These are phyloP conservation scores for Hartigia nigra DNA, from an alignment of 2,888 invertebrate species.

Conservation along the genomic window DNA sequence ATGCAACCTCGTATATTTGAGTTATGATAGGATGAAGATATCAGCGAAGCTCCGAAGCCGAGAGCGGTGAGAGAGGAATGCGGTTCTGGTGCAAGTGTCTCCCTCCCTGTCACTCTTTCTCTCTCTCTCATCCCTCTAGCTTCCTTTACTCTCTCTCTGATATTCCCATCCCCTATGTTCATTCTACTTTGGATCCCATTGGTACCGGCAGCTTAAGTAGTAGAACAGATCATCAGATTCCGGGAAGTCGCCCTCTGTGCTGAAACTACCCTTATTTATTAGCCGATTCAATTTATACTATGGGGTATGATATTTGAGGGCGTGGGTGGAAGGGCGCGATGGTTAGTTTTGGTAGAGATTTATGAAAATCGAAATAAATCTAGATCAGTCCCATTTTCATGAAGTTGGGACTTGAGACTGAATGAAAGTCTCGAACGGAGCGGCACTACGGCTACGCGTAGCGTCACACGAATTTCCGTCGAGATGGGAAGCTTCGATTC, in stretches of 20 bases:
- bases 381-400: background rate
- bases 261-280: background rate
- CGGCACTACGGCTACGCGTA: background rate
- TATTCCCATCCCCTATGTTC: background rate
- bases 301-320: background rate
- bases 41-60: constrained; percentile 27
- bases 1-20: constrained; percentile 30
- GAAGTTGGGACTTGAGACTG: background rate
- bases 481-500: background rate
- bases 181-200: background rate
- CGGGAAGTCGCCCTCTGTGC: background rate
- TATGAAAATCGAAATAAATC: background rate
- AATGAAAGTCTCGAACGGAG: background rate
- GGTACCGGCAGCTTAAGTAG: background rate
- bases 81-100: constrained; percentile 24
- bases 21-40: constrained; percentile 50
- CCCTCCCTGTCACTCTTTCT: background rate
- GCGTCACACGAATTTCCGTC: background rate
- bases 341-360: background rate
- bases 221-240: background rate
- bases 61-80: constrained; percentile 46
- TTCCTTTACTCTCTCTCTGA: background rate
- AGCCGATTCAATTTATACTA: background rate
- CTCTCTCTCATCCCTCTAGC: too few species aligned
- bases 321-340: background rate